phyloP scores from a whole-genome alignment of 2,888 invertebrate species.

The Barypeithes pellucidus region DNA sequence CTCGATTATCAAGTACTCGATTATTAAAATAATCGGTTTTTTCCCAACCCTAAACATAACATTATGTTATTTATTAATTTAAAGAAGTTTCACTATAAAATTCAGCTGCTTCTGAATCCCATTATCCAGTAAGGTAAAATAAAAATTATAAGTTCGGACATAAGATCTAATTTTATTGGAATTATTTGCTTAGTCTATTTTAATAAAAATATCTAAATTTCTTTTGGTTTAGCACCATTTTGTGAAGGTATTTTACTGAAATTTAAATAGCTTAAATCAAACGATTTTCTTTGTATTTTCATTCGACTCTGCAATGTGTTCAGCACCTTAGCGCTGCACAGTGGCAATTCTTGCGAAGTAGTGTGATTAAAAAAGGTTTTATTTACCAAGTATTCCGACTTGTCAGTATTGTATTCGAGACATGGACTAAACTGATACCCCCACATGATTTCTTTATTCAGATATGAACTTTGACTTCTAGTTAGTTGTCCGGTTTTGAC shows the following conservation, averaged over 20 bases:
- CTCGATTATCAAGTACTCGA: too few species aligned
- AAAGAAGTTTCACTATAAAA: too few species aligned
- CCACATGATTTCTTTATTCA: slow-evolving; percentile 86
- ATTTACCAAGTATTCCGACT: slow-evolving; percentile 76
- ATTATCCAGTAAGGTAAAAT: too few species aligned
- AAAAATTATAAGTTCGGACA: too few species aligned
- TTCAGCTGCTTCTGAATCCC: too few species aligned
- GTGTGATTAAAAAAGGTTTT: slow-evolving; percentile 77
- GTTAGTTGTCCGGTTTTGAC: slow-evolving; percentile 82
- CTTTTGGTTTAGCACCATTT: neutral
- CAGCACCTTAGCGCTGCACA: slow-evolving; percentile 88
- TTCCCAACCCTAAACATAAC: too few species aligned
- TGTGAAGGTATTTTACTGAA: neutral
- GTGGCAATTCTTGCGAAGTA: slow-evolving; percentile 80
- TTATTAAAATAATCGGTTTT: too few species aligned
- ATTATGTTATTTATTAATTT: too few species aligned
- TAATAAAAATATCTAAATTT: neutral
- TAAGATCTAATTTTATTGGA: too few species aligned
- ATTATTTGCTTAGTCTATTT: neutral
- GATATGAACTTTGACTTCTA: slow-evolving; percentile 82
- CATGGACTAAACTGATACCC: slow-evolving; percentile 80
- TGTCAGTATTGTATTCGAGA: slow-evolving; percentile 72
- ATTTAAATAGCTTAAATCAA: slow-evolving; percentile 16
- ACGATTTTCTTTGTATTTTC: slow-evolving; percentile 28
- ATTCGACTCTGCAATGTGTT: slow-evolving; percentile 75